phyloP scores from a whole-genome alignment of 2,888 invertebrate genomes.

The Trichogramma dendrolimi region DNA sequence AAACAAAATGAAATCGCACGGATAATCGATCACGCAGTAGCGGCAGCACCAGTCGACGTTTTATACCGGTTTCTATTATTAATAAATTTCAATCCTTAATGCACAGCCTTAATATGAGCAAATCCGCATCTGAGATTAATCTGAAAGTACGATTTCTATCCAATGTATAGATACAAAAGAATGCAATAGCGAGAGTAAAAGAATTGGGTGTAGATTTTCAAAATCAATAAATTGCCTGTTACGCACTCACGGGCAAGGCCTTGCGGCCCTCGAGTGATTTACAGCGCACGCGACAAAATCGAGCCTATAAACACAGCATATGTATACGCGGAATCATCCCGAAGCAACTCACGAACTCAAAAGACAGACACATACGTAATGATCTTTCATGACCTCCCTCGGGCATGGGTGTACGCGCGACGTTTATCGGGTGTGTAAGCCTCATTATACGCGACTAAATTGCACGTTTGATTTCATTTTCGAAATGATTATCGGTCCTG shows the following conservation, averaged over 20 bases:
- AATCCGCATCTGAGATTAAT: conserved; percentile 38
- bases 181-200: no score
- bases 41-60: not conserved
- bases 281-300: conserved; percentile 21
- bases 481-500: no score
- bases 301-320: no score
- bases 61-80: conserved; percentile 47
- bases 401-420: no score
- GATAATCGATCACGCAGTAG: conserved; percentile 17
- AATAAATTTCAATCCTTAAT: conserved; percentile 46
- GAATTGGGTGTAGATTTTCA: conserved; percentile 34
- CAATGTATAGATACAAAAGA: conserved; percentile 1
- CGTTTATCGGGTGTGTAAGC: no score
- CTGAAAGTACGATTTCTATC: conserved; percentile 35
- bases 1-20: conserved; percentile 10
- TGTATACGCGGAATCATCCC: no score
- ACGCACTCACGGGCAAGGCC: conserved; percentile 10
- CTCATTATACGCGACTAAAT: no score
- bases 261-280: conserved; percentile 19
- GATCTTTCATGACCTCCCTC: no score
- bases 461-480: no score
- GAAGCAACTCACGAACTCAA: no score
- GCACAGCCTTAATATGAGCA: conserved; percentile 24
- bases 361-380: no score
- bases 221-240: conserved; percentile 37